Base-by-base conservation (phyloP, 2,113 vertebrate species). In the Arvicanthis niloticus region DNA sequence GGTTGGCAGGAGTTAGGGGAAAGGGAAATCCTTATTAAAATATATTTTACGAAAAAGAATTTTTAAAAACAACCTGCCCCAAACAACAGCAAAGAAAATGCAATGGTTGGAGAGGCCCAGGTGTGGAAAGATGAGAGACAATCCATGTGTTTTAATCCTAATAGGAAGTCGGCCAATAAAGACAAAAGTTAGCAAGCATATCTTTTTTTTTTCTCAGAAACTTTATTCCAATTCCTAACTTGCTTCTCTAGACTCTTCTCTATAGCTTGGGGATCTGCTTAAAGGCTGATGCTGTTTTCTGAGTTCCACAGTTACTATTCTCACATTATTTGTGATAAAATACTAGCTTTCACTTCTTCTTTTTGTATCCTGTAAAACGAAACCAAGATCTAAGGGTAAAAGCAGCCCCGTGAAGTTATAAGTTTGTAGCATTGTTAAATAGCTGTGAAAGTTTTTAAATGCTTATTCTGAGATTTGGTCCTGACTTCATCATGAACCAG, bases 121-220 rank as follows among this genome's bases (percentile, higher is more conserved):
- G 8, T 90, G 68, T 67, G 76, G 76, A 88, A 80, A 92, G 72
- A 72, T 81, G n/a, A 86, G 67, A 94, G 65, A 77, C 85, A 81
- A 70, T 67, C 15, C 53, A 1, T 45, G 29, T 78, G 15, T 37
- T 96, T 95, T 87, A 89, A 89, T 85, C 51, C 40, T 58, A 89
- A 42, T 70, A 31, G 21, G 22, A 93, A 95, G 67, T 4, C 29
- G 4, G 7, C 6, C 37, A 73, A 75, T 19, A 73, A 90, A 86
- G 68, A 45, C 29, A 86, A 84, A n/a, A 88, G 3, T 88, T 60
- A 92, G 19, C 37, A 77, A 96, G 62, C 0, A 85, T 51, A 51
- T 56, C 58, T 7, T 0, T 45, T 82, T 96, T 81, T 16, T 96
- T 72, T 12, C 26, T 88, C 40, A 42, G 51, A 72, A 68, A 86